Base-by-base conservation (phyloP, 2,797 vertebrate genomes). In the Hoplostethus mediterraneus region DNA sequence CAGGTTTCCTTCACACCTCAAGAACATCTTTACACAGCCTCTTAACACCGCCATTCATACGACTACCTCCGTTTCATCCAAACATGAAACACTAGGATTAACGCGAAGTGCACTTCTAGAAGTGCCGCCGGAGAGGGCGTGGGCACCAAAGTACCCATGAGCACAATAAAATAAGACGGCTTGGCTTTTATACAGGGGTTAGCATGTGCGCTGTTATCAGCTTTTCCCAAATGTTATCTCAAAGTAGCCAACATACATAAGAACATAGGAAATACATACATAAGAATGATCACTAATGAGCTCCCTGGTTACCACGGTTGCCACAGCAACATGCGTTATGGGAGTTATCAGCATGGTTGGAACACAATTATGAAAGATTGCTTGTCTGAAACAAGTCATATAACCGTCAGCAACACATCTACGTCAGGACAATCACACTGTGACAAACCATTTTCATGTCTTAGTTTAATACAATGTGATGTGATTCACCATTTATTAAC, bases 141-240 rank as follows among this genome's bases (percentile, higher is more conserved):
- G 62, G 8, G 53, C 77, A 65, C 67, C 67, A 31, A 61, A 51
- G 71, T 72, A 36, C 40, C 71, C 73, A 76, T 77, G 48, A 71
- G 80, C 71, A 70, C 52, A 68, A 52, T 2, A 12, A 28, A 0
- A 0, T 8, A 51, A 51, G 76, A 83, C 21, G 33, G 3, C 7
- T 55, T 89, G 76, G 71, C 79, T 87, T 89, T 85, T 80, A 75
- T 51, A 78, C 68, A 71, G 58, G n/a, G 63, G 6, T 12, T 13
- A 44, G 9, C 49, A 10, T 10, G 56, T 63, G 40, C 9, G 1
- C 77, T 79, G 74, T 4, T 66, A 71, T 65, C 21, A 21, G 21
- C 21, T 21, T 21, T 21, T 21, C 21, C 21, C 21, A 88, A 86
- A 85, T 81, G 80, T 80, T 83, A 84, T 63, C 79, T 77, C 33